Conservation (phyloP, 2,113 vertebrate species). For the Rhegmatorhina hoffmannsi region DNA sequence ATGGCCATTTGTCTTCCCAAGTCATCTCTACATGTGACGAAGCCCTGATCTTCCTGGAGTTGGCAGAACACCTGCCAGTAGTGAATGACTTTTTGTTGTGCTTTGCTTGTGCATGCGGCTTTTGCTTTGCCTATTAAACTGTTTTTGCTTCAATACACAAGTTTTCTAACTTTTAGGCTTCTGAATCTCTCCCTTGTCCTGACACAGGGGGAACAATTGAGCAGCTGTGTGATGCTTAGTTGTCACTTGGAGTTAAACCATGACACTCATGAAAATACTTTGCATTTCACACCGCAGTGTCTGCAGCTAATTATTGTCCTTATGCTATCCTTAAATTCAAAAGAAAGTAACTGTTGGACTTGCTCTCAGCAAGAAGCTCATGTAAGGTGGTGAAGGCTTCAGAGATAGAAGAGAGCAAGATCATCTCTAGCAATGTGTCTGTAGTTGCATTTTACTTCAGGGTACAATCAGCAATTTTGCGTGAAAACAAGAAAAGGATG, state of each 20-base stretch:
- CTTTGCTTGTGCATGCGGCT: accelerated
- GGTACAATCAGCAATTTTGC: background rate
- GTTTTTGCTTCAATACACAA: background rate
- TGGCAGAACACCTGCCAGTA: background rate
- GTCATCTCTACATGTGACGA: accelerated
- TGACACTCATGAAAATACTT: background rate
- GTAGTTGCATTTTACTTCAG: background rate
- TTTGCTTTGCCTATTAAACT: background rate
- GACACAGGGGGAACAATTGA: accelerated
- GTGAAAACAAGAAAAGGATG: background rate
- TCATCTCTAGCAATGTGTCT: accelerated
- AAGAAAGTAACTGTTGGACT: background rate
- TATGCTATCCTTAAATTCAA: background rate
- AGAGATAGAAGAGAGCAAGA: background rate
- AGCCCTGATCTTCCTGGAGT: background rate
- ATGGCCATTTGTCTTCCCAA: background rate
- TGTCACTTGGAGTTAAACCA: background rate
- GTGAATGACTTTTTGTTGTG: background rate
- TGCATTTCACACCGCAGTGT: background rate
- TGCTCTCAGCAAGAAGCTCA: background rate
- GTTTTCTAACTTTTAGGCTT: background rate
- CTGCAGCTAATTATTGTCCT: background rate
- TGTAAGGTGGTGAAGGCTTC: background rate
- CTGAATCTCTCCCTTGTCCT: background rate
- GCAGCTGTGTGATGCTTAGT: background rate